Evolutionary conservation across 2,113 vertebrate genomes (phyloP).

Genomic region (Syngnathus scovelli): DNA sequence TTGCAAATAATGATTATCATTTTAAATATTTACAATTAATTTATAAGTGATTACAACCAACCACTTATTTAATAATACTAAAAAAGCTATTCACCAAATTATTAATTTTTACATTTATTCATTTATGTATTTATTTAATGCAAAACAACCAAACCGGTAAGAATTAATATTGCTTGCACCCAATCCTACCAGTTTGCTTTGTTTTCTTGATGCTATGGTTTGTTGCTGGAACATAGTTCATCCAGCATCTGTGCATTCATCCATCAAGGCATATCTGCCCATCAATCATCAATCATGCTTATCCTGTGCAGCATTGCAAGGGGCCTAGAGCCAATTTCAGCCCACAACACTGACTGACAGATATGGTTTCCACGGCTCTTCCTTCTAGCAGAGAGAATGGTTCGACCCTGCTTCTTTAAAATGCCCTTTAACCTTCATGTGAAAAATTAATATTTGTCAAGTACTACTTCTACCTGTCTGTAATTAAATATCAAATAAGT

Average conservation of each 20-base stretch:
- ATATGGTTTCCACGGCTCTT: background rate
- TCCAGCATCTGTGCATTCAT: background rate
- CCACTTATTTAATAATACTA: too few species aligned
- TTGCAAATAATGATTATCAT: too few species aligned
- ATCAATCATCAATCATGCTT: slow-evolving; percentile 12
- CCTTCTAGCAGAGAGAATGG: background rate
- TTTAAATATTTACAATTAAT: too few species aligned
- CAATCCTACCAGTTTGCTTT: too few species aligned
- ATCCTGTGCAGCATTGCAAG: background rate
- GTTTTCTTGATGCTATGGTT: background rate
- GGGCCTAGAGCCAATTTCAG: slow-evolving; percentile 1
- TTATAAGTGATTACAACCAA: too few species aligned
- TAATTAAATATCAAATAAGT: background rate
- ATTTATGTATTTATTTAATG: too few species aligned
- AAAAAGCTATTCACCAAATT: too few species aligned
- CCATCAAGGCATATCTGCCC: background rate
- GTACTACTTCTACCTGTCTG: background rate
- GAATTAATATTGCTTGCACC: too few species aligned
- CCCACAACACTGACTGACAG: background rate
- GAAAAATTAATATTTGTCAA: background rate
- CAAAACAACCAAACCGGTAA: too few species aligned
- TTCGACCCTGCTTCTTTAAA: background rate
- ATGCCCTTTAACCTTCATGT: background rate
- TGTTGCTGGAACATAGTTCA: background rate
- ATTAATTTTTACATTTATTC: too few species aligned